phyloP scores from a whole-genome alignment of 2,797 vertebrate genomes.

The Leucoraja ocellata region DNA sequence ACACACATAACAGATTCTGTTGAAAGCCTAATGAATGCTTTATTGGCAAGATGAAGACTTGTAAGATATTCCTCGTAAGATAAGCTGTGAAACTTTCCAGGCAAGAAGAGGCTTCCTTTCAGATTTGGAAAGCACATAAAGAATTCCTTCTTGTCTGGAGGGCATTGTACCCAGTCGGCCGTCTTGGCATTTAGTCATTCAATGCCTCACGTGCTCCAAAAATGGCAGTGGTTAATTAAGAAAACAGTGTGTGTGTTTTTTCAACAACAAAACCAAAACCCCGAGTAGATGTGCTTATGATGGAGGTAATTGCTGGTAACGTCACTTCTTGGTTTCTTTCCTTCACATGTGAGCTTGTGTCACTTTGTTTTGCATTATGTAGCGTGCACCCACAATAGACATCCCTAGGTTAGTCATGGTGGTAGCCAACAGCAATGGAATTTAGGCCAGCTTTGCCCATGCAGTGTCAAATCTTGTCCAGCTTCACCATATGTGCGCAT shows the following conservation, averaged over 20 bases:
- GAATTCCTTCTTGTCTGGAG: slow-evolving; percentile 32
- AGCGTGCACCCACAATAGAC: neutral
- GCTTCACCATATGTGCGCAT: neutral
- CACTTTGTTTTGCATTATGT: neutral
- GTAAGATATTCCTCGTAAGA: slow-evolving; percentile 23
- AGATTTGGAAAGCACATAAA: slow-evolving; percentile 21
- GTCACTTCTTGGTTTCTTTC: slow-evolving; percentile 8
- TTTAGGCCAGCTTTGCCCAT: neutral
- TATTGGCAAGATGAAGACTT: slow-evolving; percentile 36
- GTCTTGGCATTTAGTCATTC: neutral
- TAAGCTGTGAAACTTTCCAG: slow-evolving; percentile 31
- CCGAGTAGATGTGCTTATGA: slow-evolving; percentile 31
- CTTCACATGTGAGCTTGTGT: neutral
- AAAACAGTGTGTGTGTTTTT: slow-evolving; percentile 24
- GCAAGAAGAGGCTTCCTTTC: slow-evolving; percentile 33
- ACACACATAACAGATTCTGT: slow-evolving; percentile 22
- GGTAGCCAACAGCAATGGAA: neutral
- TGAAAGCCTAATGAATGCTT: slow-evolving; percentile 15
- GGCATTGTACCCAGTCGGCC: slow-evolving; percentile 11
- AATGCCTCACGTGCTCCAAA: slow-evolving; percentile 19
- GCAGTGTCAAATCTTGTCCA: neutral
- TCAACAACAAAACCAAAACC: slow-evolving; percentile 7
- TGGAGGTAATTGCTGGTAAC: neutral
- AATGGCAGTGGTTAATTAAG: neutral
- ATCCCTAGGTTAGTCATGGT: neutral